These are phyloP conservation scores for Drosophila ercepeae DNA, from an alignment of 1,140 invertebrate genomes.

Conservation along the genomic window DNA sequence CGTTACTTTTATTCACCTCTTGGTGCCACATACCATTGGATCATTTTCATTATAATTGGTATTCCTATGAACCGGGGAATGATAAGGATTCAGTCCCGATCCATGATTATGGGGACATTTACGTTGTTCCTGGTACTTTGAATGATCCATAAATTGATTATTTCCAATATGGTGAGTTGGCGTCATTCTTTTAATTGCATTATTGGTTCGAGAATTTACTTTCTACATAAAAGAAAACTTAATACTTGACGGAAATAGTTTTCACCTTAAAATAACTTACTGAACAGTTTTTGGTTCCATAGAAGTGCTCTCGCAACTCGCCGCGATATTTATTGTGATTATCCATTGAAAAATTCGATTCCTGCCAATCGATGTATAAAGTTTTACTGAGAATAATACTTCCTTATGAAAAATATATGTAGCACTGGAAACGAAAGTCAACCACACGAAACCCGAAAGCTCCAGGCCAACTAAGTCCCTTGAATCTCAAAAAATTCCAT, in stretches of 20 bases:
- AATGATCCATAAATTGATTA: background rate
- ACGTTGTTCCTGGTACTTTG: background rate
- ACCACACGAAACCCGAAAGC: background rate
- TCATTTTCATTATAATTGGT: background rate
- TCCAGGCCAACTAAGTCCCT: background rate
- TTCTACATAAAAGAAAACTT: background rate
- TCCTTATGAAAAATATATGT: background rate
- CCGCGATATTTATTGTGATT: conserved; percentile 10
- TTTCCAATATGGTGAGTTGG: background rate
- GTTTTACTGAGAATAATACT: background rate
- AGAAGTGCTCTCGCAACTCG: conserved; percentile 2
- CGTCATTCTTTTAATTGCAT: background rate
- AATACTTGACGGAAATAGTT: background rate
- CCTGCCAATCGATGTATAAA: no score
- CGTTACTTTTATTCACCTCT: background rate
- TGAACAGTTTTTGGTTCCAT: background rate
- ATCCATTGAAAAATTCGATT: background rate
- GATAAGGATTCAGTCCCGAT: background rate
- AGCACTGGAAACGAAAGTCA: background rate
- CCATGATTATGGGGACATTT: background rate
- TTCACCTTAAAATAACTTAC: background rate
- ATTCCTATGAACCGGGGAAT: background rate
- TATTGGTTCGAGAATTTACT: background rate
- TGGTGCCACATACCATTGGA: background rate
- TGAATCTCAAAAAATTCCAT: background rate